Percentiles rank a stretch among this genome's conserved stretches.
These are phyloP conservation scores for Agelas oroides DNA, from an alignment of 37 sponge, comb jelly and placozoan genomes.

Conservation along the genomic window DNA sequence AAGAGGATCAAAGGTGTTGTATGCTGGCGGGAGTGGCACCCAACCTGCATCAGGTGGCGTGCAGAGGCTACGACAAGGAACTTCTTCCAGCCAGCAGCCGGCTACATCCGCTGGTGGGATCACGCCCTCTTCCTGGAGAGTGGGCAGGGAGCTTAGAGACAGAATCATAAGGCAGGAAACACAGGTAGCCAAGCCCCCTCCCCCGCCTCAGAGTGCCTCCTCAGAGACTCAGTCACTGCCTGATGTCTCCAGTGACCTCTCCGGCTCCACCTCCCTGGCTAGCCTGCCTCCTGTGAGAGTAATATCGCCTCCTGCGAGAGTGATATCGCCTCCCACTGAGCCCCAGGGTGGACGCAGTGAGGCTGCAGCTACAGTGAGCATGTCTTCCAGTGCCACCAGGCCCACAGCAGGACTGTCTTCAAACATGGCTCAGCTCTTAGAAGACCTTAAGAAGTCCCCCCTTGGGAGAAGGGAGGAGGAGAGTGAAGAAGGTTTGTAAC, in stretches of 20 bases:
- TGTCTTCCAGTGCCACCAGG: no score
- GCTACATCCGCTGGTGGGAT: constrained; percentile 8
- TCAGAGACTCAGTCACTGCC: background rate
- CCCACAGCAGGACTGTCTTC: background rate
- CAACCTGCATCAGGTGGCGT: no score
- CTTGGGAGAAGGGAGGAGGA: background rate
- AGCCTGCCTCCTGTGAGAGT: no score
- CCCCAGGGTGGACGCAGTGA: background rate
- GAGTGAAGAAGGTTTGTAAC: constrained; percentile 5
- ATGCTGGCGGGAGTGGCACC: no score
- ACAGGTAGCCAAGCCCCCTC: background rate
- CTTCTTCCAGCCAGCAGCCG: no score
- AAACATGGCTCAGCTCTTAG: constrained; percentile 11
- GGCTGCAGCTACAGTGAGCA: background rate
- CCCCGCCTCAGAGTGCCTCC: background rate
- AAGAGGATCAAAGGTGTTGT: no score
- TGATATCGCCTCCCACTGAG: no score
- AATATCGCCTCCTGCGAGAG: no score
- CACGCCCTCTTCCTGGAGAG: constrained; percentile 71
- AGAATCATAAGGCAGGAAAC: constrained; percentile 9
- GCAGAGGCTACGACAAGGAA: no score
- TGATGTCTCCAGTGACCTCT: background rate
- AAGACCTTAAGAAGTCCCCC: constrained; percentile 26
- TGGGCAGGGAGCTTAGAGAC: constrained; percentile 56
- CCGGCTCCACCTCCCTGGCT: no score